Percentiles rank a stretch among this genome's conserved stretches.
phyloP scores from a whole-genome alignment of 2,113 vertebrate genomes.

The Apodemus sylvaticus region DNA sequence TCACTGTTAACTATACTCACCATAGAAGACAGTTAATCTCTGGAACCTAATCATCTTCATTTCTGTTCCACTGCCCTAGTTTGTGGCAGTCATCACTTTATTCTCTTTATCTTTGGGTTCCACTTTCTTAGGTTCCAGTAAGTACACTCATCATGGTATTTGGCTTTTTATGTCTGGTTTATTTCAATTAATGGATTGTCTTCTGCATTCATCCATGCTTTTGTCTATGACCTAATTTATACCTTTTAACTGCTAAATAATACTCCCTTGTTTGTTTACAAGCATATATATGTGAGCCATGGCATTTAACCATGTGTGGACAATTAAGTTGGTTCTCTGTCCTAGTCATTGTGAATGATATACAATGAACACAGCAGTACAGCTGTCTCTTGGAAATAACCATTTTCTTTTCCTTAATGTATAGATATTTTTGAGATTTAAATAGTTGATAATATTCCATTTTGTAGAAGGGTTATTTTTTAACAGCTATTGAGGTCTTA shows the following conservation, averaged over 20 bases:
- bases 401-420: background rate
- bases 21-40: background rate
- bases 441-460: background rate
- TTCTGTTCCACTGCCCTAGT: background rate
- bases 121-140: background rate
- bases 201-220: background rate
- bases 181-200: background rate
- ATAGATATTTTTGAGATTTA: background rate
- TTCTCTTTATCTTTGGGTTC: background rate
- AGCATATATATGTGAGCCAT: background rate
- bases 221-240: background rate
- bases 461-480: background rate
- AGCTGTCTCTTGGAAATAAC: background rate
- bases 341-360: background rate
- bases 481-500: background rate
- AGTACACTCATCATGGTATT: background rate
- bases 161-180: background rate
- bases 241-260: background rate
- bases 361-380: background rate
- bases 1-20: background rate
- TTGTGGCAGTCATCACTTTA: background rate
- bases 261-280: background rate
- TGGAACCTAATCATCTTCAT: background rate
- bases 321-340: background rate
- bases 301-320: background rate